Percentiles rank a stretch among this genome's conserved stretches.
Conservation (phyloP, 2,113 vertebrate genomes). For the Zingel zingel region DNA sequence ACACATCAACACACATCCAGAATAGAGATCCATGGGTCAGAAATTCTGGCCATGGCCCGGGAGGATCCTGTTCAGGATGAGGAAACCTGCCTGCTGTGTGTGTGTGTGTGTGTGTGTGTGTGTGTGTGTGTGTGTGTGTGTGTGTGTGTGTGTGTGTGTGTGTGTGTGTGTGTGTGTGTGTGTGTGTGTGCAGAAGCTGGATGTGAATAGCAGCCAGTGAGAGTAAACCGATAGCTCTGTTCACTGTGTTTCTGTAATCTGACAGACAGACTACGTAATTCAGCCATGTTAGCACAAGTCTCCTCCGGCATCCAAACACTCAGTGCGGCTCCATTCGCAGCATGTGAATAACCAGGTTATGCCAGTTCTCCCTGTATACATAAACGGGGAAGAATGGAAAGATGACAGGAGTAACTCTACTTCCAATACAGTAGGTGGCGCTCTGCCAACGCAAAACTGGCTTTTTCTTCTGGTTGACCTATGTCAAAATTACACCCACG, state of each 20-base stretch:
- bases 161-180: constrained; percentile 21
- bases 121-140: constrained; percentile 24
- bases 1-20: constrained; percentile 28
- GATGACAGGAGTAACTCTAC: too few relatives aligned
- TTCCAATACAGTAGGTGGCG: too few relatives aligned
- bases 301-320: constrained; percentile 36
- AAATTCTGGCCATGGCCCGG: constrained; percentile 58
- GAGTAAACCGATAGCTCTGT: constrained; percentile 61
- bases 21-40: constrained; percentile 65
- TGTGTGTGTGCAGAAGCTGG: constrained; percentile 28
- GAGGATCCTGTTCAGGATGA: constrained; percentile 66
- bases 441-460: too few relatives aligned
- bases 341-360: too few relatives aligned
- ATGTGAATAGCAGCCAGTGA: constrained; percentile 58
- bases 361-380: too few relatives aligned
- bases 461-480: too few relatives aligned
- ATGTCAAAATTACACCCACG: too few relatives aligned
- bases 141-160: constrained; percentile 23
- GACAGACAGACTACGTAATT: constrained; percentile 36
- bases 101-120: constrained; percentile 37
- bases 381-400: too few relatives aligned
- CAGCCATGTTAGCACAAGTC: constrained; percentile 44
- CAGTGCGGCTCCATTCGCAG: too few relatives aligned
- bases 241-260: constrained; percentile 42
- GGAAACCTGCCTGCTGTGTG: constrained; percentile 60